Evolutionary conservation across 1,140 invertebrate genomes (phyloP).

Genomic region (honey bee (Apis mellifera)): DNA sequence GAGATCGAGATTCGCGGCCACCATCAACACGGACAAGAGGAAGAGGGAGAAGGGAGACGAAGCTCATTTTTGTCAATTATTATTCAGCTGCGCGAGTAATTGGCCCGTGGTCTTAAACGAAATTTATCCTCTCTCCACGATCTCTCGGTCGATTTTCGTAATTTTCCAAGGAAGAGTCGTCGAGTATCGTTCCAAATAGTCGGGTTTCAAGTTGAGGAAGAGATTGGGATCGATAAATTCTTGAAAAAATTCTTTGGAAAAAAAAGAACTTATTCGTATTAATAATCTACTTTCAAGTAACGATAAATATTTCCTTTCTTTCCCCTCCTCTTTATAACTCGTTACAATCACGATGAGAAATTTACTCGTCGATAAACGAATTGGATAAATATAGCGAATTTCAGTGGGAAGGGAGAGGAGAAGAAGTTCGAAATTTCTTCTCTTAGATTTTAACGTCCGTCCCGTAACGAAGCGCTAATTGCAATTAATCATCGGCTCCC

Average conservation of each 20-base stretch:
- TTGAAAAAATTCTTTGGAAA: no score
- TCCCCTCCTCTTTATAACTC: no score
- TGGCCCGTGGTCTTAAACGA: neutral
- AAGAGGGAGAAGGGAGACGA: neutral
- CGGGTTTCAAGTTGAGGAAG: no score
- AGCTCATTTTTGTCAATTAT: slow-evolving; percentile 10
- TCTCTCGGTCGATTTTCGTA: neutral
- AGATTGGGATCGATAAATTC: no score
- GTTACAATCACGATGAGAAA: no score
- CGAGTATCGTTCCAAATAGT: neutral
- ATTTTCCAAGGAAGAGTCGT: neutral
- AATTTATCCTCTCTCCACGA: neutral
- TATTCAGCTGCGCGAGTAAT: slow-evolving; percentile 10
- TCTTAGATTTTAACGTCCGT: neutral
- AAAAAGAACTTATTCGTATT: no score
- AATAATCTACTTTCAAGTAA: no score
- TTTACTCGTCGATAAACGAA: no score
- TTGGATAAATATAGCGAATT: no score
- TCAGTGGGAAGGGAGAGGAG: no score
- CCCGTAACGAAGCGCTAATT: slow-evolving; percentile 5
- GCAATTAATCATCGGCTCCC: neutral
- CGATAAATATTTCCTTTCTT: no score
- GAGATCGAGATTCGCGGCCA: slow-evolving; percentile 22
- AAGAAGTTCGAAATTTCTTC: neutral
- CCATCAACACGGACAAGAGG: neutral